These are phyloP conservation scores for Geococcyx californianus DNA, from an alignment of 2,113 vertebrate species.

Conservation along the genomic window DNA sequence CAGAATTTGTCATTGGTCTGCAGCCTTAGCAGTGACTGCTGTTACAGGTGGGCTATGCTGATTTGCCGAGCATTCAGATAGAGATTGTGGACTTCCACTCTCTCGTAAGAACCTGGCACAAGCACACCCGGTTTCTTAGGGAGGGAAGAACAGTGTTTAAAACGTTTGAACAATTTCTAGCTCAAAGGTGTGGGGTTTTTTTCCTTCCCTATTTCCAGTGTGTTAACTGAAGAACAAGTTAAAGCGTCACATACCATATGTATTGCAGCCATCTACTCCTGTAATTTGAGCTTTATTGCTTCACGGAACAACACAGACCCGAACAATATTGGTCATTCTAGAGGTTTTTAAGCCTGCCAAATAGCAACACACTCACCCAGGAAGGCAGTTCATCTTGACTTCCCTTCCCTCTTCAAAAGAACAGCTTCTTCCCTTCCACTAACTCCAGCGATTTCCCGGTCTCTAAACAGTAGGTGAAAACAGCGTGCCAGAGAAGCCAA, in stretches of 20 bases:
- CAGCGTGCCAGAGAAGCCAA: background rate
- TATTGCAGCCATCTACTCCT: background rate
- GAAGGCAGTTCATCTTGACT: background rate
- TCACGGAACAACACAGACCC: background rate
- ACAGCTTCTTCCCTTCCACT: background rate
- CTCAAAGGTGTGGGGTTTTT: background rate
- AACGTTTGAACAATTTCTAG: background rate
- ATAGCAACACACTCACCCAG: background rate
- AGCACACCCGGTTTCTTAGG: background rate
- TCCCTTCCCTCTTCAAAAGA: background rate
- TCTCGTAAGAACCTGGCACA: background rate
- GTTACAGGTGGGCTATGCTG: background rate
- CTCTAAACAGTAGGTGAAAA: background rate
- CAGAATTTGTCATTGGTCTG: background rate
- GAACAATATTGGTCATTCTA: background rate
- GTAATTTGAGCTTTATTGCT: background rate
- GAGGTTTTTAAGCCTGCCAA: background rate
- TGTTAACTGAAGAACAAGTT: background rate
- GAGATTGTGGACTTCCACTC: background rate
- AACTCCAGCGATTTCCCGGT: background rate
- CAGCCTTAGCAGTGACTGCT: background rate
- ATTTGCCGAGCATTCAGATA: background rate
- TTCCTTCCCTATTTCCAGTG: background rate
- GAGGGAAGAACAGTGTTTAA: background rate
- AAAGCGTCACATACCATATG: background rate